Evolutionary conservation across 1,140 invertebrate genomes (phyloP).

Genomic region (Triops longicaudatus): DNA sequence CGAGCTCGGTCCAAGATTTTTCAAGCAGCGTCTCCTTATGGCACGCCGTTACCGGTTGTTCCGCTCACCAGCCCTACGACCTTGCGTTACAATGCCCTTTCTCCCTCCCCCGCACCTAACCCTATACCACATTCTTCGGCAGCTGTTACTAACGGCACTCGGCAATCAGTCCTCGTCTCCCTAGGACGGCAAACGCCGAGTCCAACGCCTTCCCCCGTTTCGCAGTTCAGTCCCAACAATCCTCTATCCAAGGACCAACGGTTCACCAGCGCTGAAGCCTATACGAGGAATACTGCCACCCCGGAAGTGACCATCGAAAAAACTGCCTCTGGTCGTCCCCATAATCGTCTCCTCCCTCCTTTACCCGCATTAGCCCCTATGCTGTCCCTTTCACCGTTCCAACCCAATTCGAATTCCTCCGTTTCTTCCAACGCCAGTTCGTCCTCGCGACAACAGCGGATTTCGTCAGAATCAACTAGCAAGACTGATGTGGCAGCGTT

Average conservation of each 20-base stretch:
- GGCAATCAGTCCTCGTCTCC: constrained; percentile 31
- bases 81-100: not conserved
- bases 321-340: constrained; percentile 12
- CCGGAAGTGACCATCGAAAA: not conserved
- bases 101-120: not conserved
- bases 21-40: not conserved
- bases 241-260: not conserved
- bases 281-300: not conserved
- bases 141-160: constrained; percentile 15
- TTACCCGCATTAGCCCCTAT: constrained; percentile 28
- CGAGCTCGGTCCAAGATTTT: constrained; percentile 28
- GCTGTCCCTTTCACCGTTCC: constrained; percentile 29
- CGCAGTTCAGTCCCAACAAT: not conserved
- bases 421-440: constrained; percentile 10
- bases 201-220: not conserved
- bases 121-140: not conserved
- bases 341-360: constrained; percentile 32
- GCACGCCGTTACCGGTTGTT: not conserved
- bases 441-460: constrained; percentile 1
- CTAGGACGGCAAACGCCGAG: constrained; percentile 19
- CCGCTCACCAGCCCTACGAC: not conserved
- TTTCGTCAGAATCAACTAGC: not conserved
- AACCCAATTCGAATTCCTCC: constrained; percentile 24
- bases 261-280: not conserved
- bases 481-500: not conserved